Base-by-base conservation (phyloP, 2,113 vertebrate genomes). In the Rhabdornis inornatus region DNA sequence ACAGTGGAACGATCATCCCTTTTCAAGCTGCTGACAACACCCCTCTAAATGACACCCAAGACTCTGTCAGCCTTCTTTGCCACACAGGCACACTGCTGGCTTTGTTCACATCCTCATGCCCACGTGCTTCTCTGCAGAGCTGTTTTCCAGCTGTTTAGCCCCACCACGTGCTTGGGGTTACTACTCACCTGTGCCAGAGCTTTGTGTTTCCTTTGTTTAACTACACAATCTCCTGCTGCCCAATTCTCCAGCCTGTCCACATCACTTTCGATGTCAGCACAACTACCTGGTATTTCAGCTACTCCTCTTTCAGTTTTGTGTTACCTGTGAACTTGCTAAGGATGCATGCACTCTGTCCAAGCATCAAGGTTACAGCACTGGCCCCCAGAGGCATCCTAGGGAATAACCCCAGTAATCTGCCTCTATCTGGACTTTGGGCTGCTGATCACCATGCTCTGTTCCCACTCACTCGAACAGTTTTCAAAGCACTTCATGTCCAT, bases 171-270 rank as follows among this genome's bases (percentile, higher is more conserved):
- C 31, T 53, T 25, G 11, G 25, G 7, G 14, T 64, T 71, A 71
- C 24, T 47, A 27, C 10, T 68, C 6, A 50, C 17, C 14, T 27
- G 19, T 5, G 20, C 27, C 52, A 61, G 18, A 76, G 21, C 10
- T 57, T 6, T 49, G 6, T 13, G 15, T 5, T 81, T 74, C 69
- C 50, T 69, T 39, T 76, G 20, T 11, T 70, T 28, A 77, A 56
- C 19, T 52, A 61, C 12, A 60, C 0, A 12, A 49, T 44, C 17
- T 17, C 23, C 24, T 0, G 0, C 16, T 40, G n/a, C 9, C 6
- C 28, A 39, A 2, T 33, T 50, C 69, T 70, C 42, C 22, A 77
- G 28, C 44, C 39, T 50, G 33, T 6, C 13, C 44, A 55, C 13
- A 39, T 66, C 31, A 57, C 42, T 60, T 21, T 24, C 31, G 25